These are phyloP conservation scores for Mimachlamys varia DNA, from an alignment of 2,888 invertebrate genomes.

Conservation along the genomic window DNA sequence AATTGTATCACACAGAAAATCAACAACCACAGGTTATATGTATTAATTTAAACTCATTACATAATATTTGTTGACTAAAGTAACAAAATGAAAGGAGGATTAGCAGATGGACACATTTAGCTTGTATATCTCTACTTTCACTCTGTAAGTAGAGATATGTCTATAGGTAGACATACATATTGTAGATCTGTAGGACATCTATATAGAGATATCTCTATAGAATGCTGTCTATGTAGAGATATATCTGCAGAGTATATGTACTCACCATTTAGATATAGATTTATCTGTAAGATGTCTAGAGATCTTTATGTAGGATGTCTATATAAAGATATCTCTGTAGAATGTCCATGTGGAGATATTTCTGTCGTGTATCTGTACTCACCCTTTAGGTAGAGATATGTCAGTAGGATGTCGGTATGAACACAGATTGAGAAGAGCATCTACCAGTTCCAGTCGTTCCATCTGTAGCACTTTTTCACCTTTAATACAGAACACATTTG, in stretches of 20 bases:
- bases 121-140: background rate
- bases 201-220: background rate
- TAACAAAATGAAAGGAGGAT: no score
- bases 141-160: background rate
- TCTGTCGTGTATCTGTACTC: slow-evolving; percentile 60
- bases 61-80: no score
- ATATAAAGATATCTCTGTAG: background rate
- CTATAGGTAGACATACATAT: background rate
- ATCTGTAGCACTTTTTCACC: slow-evolving; percentile 79
- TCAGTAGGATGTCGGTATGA: slow-evolving; percentile 96
- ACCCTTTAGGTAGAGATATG: slow-evolving; percentile 92
- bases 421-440: slow-evolving; percentile 94
- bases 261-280: background rate
- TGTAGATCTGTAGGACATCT: background rate
- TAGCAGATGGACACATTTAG: no score
- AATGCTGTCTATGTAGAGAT: background rate
- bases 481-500: slow-evolving; percentile 53
- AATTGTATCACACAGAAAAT: background rate
- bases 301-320: background rate
- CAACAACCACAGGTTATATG: background rate
- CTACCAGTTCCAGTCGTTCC: slow-evolving; percentile 88
- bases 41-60: no score
- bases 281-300: background rate
- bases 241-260: background rate
- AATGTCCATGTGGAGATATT: no score